Conservation (phyloP, 1,140 invertebrate species). For the Drosophila micromelanica region DNA sequence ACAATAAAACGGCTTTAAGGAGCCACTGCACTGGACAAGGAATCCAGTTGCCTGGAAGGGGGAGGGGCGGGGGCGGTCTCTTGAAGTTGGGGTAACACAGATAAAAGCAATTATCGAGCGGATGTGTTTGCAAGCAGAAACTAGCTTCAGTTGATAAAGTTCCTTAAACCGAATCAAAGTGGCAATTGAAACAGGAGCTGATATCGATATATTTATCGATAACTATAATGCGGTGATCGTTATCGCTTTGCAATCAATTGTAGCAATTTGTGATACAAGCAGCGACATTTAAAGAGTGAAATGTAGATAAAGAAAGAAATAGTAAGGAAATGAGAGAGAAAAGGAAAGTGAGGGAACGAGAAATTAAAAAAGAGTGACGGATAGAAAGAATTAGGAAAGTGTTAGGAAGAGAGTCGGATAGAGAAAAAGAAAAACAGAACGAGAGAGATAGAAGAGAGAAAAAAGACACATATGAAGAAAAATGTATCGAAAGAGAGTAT, state of each 20-base stretch:
- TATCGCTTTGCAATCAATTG: not conserved
- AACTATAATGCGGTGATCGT: not conserved
- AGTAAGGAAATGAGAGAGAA: not conserved
- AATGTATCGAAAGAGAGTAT: no score
- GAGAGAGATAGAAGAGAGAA: no score
- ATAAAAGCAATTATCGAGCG: slow-evolving; percentile 64
- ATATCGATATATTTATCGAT: not conserved
- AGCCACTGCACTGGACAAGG: slow-evolving; percentile 7
- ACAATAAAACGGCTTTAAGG: slow-evolving; percentile 78
- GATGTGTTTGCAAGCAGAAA: not conserved
- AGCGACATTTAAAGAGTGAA: no score
- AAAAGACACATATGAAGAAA: no score
- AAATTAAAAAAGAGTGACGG: not conserved
- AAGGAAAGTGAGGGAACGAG: not conserved
- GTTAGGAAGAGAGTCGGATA: no score
- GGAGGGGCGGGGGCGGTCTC: no score
- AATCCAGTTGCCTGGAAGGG: no score
- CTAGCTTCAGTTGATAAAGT: slow-evolving; percentile 4
- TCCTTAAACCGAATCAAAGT: not conserved
- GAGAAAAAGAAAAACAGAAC: no score
- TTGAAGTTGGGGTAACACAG: slow-evolving; percentile 19
- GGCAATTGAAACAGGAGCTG: not conserved
- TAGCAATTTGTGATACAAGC: not conserved
- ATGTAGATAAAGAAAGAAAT: not conserved
- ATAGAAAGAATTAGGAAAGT: not conserved